Percentiles rank a stretch among this genome's conserved stretches.
phyloP scores from a whole-genome alignment of 2,888 invertebrate genomes.

The Polymixis lichenea region DNA sequence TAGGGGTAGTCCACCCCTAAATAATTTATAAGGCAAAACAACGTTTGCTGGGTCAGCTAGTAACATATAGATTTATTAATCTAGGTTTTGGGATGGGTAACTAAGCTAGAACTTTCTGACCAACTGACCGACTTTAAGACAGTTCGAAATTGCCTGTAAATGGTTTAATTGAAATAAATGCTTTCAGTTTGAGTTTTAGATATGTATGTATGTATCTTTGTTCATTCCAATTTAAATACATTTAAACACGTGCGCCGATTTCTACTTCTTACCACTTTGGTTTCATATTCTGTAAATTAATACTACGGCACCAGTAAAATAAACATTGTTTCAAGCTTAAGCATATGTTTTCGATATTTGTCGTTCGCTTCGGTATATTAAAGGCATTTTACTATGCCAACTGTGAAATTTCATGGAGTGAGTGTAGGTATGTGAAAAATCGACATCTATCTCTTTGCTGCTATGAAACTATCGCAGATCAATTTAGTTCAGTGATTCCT shows the following conservation, averaged over 20 bases:
- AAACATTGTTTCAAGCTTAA: constrained; percentile 9
- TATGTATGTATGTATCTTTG: not conserved
- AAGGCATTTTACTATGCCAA: constrained; percentile 18
- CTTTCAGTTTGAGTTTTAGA: no score
- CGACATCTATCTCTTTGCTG: not conserved
- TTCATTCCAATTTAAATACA: not conserved
- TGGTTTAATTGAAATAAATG: no score
- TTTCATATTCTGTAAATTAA: constrained; percentile 24
- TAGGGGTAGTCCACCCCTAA: no score
- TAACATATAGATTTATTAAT: no score
- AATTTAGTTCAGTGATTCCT: constrained; percentile 6
- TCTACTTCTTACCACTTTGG: not conserved
- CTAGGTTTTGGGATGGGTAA: no score
- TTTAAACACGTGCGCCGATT: not conserved
- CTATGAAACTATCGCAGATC: not conserved
- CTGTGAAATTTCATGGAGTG: constrained; percentile 6
- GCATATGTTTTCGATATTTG: constrained; percentile 27
- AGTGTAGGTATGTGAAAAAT: constrained; percentile 16
- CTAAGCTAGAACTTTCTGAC: no score
- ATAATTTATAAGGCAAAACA: no score
- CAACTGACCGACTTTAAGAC: no score
- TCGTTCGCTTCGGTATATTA: constrained; percentile 20
- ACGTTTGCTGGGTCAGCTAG: no score
- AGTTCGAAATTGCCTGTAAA: no score
- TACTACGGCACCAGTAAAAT: not conserved